Conservation (phyloP, 2,888 invertebrate species). For the Shargacucullia verbasci region DNA sequence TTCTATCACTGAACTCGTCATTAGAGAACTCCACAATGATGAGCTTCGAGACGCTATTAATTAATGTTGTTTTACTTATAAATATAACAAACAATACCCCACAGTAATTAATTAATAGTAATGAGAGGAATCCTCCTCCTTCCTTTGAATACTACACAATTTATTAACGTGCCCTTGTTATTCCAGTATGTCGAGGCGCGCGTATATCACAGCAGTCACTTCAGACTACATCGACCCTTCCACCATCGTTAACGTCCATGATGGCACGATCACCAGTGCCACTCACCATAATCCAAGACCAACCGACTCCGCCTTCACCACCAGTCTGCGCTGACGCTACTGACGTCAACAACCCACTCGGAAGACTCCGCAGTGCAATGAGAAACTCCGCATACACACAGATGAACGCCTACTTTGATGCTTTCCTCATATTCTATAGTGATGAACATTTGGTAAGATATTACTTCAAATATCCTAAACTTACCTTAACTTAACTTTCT, state of each 20-base stretch:
- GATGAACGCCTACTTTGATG: conserved; percentile 88
- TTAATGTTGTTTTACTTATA: not conserved
- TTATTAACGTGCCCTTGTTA: not conserved
- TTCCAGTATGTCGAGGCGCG: conserved; percentile 70
- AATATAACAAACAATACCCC: not conserved
- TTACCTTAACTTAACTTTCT: no score
- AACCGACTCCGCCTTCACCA: conserved; percentile 61
- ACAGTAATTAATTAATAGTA: not conserved
- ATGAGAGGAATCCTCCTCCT: not conserved
- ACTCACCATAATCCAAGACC: conserved; percentile 65
- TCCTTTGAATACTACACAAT: no score
- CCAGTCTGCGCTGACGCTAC: conserved; percentile 72
- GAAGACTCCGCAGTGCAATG: conserved; percentile 87
- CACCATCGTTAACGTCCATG: conserved; percentile 53
- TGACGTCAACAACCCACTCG: conserved; percentile 68
- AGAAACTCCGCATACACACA: conserved; percentile 74
- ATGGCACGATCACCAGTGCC: conserved; percentile 58
- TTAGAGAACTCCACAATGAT: not conserved
- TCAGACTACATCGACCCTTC: conserved; percentile 53
- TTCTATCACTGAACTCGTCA: conserved; percentile 32
- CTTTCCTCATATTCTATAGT: conserved; percentile 93
- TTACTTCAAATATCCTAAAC: no score
- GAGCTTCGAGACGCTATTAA: not conserved
- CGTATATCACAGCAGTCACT: conserved; percentile 59
- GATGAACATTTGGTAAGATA: conserved; percentile 94